A percentile compares a stretch with the other conserved stretches of the same genome.
Evolutionary conservation across 2,888 invertebrate genomes (phyloP).

Genomic region (Drosophila neutralis): DNA sequence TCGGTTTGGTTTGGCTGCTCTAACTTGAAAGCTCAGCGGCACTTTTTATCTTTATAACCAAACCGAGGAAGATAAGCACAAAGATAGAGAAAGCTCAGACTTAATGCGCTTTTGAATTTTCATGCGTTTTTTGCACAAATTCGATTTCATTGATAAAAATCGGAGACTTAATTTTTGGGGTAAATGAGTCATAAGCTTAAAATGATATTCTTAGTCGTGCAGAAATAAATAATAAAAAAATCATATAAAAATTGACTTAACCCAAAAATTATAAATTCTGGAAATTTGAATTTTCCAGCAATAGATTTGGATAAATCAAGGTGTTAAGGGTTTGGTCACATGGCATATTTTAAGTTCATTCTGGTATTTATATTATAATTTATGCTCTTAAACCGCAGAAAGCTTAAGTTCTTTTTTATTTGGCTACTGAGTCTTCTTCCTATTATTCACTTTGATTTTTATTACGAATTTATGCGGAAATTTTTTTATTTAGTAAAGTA

Average conservation of each 20-base stretch:
- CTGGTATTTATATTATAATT: neutral
- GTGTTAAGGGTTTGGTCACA: slow-evolving; percentile 6
- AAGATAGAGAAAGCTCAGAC: neutral
- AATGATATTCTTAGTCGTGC: slow-evolving; percentile 10
- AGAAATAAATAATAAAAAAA: neutral
- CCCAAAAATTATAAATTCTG: neutral
- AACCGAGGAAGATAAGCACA: neutral
- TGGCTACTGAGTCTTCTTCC: neutral
- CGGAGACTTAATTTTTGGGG: neutral
- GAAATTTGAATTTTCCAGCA: neutral
- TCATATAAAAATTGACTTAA: neutral
- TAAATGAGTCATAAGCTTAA: slow-evolving; percentile 31
- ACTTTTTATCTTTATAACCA: slow-evolving; percentile 32
- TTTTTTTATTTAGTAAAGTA: slow-evolving; percentile 4
- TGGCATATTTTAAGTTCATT: neutral
- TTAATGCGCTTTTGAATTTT: neutral
- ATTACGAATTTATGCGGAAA: slow-evolving; percentile 8
- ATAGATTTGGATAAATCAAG: neutral
- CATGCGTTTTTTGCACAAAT: slow-evolving; percentile 1
- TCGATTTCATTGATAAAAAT: slow-evolving; percentile 43
- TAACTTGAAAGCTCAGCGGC: slow-evolving; percentile 8
- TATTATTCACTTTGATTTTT: slow-evolving; percentile 9
- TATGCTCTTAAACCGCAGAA: neutral
- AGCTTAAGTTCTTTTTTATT: neutral
- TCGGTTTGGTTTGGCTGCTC: neutral